These are phyloP conservation scores for Mormyrus lacerda DNA, from an alignment of 2,113 vertebrate genomes.

Conservation along the genomic window DNA sequence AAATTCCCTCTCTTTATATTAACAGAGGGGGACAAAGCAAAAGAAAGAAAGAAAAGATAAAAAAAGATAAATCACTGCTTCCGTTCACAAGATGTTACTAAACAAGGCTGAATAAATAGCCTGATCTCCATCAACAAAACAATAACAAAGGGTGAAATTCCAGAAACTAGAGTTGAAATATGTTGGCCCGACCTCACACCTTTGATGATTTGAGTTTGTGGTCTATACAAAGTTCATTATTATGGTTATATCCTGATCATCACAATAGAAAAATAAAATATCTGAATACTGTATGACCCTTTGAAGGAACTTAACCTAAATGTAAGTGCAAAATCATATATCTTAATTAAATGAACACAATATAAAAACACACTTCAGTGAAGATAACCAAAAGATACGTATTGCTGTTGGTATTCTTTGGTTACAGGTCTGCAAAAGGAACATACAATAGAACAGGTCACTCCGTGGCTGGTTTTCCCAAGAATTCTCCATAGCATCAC, in stretches of 20 bases:
- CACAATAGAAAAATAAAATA: not conserved
- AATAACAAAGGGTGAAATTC: not conserved
- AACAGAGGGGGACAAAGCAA: not conserved
- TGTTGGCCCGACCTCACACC: too few species aligned
- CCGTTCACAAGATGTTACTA: not conserved
- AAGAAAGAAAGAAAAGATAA: not conserved
- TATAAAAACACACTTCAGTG: not conserved
- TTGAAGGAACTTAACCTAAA: not conserved
- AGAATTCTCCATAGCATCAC: not conserved
- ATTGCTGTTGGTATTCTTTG: not conserved
- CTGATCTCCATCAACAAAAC: not conserved
- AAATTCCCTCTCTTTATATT: not conserved
- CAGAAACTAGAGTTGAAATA: not conserved
- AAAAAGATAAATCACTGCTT: not conserved
- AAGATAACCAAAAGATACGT: not conserved
- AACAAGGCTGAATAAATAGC: not conserved
- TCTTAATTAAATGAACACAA: not conserved
- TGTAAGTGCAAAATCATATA: not conserved
- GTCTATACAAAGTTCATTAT: not conserved
- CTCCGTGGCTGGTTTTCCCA: not conserved
- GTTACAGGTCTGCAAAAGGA: not conserved
- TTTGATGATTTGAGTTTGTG: not conserved
- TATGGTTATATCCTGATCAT: not conserved
- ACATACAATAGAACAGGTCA: too few species aligned
- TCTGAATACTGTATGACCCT: not conserved